Base-by-base conservation (phyloP, 2,113 vertebrate species). In the Phyllopteryx taeniolatus region DNA sequence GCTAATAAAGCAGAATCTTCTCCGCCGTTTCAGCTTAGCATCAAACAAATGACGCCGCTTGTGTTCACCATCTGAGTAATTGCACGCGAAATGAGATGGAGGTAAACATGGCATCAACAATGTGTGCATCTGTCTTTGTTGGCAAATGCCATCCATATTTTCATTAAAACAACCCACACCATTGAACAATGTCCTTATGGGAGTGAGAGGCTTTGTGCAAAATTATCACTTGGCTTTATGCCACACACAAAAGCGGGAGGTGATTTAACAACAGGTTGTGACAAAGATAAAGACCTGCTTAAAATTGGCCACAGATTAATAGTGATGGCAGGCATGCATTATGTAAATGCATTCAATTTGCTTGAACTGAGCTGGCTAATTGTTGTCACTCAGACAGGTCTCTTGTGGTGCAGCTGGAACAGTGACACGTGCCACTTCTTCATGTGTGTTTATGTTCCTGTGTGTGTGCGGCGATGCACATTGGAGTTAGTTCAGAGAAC, bases 261-360 rank as follows among this genome's bases (percentile, higher is more conserved):
- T 2, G 9, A 53, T 62, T 83, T 78, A 81, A 78, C 79, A 72
- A 75, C 71, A 64, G 73, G 72, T 77, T 83, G 68, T 69, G 78
- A 77, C 80, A 82, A 39, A 77, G 66, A 51, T 74, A 79, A 76
- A 73, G 78, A 79, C 68, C 79, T 82, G 79, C 72, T 86, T 82
- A 68, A 72, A 66, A 86, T 81, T 70, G 83, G 82, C 86, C 83
- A 63, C 81, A 70, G 82, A 84, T 79, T 71, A 86, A 86, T 82
- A 77, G 73, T 64, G 77, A 88, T 80, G 78, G 83, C 78, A 77
- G 71, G 68, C 82, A 43, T 87, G 81, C 75, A 85, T 88, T 88
- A 86, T 91, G 83, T 68, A 91, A 91, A 91, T 90, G 70, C 77
- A 74, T 89, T 85, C 83, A 92, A 90, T 92, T 88, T 87, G 75